Percentiles rank a stretch among this genome's conserved stretches.
Evolutionary conservation across 2,113 vertebrate genomes (phyloP).

Genomic region (Caloenas nicobarica): DNA sequence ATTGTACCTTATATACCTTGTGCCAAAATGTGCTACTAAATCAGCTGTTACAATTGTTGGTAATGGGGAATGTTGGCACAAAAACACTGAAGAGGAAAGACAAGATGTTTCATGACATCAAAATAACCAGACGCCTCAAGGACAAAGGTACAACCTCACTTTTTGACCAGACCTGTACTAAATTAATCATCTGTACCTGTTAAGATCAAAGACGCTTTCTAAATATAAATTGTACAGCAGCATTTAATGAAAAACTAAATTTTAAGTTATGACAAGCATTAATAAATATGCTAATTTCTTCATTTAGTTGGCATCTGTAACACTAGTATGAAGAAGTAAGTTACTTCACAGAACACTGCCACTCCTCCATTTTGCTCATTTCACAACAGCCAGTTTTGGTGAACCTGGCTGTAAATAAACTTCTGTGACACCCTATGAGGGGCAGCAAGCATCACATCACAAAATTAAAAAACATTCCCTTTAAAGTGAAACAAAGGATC

Average conservation of each 20-base stretch:
- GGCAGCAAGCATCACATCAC: neutral
- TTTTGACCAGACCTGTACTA: neutral
- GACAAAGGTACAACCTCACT: neutral
- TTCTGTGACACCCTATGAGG: accelerated
- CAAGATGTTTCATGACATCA: neutral
- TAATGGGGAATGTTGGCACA: neutral
- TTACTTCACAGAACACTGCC: neutral
- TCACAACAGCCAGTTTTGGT: neutral
- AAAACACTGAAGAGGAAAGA: neutral
- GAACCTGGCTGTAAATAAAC: neutral
- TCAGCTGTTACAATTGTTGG: neutral
- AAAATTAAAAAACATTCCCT: neutral
- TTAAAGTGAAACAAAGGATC: neutral
- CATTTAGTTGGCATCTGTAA: neutral
- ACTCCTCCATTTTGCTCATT: neutral
- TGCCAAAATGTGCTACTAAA: neutral
- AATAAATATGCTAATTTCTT: conserved; percentile 22
- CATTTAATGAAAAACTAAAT: conserved; percentile 7
- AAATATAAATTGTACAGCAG: neutral
- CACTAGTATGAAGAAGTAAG: neutral
- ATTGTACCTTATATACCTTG: neutral
- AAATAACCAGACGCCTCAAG: neutral
- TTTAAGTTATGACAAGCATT: conserved; percentile 31
- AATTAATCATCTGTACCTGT: neutral
- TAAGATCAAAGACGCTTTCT: neutral